Evolutionary conservation across 2,888 invertebrate genomes (phyloP).

Genomic region (Conops quadrifasciatus): DNA sequence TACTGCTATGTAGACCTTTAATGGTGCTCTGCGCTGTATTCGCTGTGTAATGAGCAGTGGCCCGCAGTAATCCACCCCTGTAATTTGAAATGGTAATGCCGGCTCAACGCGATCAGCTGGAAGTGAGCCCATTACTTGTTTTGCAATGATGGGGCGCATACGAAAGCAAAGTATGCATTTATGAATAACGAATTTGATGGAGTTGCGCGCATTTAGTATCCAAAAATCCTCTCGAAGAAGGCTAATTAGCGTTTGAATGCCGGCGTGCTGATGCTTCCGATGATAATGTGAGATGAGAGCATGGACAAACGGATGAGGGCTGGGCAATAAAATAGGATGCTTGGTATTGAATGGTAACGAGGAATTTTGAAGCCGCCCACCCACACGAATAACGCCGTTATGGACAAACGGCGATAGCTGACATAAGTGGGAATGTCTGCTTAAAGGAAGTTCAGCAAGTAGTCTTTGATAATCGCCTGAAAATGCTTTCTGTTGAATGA

Average conservation of each 20-base stretch:
- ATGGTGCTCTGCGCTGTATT: constrained; percentile 26
- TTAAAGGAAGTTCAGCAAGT: neutral
- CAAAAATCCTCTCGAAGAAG: constrained; percentile 44
- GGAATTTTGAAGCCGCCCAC: constrained; percentile 29
- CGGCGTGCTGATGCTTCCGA: constrained; percentile 25
- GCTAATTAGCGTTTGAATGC: constrained; percentile 33
- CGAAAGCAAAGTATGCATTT: constrained; percentile 42
- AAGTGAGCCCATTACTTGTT: constrained; percentile 44
- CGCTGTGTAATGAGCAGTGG: constrained; percentile 33
- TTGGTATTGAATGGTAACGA: neutral
- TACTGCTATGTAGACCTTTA: constrained; percentile 36
- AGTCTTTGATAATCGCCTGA: neutral
- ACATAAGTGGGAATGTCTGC: constrained; percentile 21
- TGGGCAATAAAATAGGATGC: constrained; percentile 42
- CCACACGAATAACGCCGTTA: constrained; percentile 31
- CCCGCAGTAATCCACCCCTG: constrained; percentile 39
- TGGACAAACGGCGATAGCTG: constrained; percentile 34
- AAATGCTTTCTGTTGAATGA: neutral
- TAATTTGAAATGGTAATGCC: constrained; percentile 34
- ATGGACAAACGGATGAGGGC: constrained; percentile 35
- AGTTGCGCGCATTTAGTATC: constrained; percentile 42
- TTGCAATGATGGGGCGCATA: constrained; percentile 32
- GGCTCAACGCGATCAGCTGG: constrained; percentile 30
- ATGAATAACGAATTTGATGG: constrained; percentile 37
- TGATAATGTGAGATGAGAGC: constrained; percentile 14